Conservation (phyloP, 2,797 vertebrate genomes). For the Tadarida brasiliensis region DNA sequence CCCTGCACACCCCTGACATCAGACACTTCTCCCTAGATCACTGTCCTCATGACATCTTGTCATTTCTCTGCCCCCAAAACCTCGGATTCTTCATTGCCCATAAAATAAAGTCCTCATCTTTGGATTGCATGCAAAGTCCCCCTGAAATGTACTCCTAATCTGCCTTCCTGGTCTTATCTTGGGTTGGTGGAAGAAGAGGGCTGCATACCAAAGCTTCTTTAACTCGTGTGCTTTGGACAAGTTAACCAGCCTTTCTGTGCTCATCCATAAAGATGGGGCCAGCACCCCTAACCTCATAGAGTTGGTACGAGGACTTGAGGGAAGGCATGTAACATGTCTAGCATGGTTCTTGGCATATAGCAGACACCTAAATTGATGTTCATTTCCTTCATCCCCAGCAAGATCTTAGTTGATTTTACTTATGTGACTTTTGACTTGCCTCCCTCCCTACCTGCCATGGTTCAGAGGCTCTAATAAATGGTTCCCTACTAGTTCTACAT, state of each 20-base stretch:
- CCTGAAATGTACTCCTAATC: neutral
- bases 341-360: neutral
- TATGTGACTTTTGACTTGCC: neutral
- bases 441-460: neutral
- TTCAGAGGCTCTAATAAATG: slow-evolving; percentile 13
- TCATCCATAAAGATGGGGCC: neutral
- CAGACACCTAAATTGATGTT: neutral
- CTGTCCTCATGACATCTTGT: neutral
- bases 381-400: neutral
- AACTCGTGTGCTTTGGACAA: neutral
- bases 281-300: neutral
- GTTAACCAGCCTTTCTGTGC: neutral
- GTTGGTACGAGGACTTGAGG: neutral
- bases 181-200: neutral
- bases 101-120: slow-evolving; percentile 39
- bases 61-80: neutral
- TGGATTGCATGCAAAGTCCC: neutral
- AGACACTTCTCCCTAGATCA: neutral
- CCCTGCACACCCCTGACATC: neutral
- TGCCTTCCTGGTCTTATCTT: slow-evolving; percentile 30
- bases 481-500: neutral
- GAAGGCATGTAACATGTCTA: neutral
- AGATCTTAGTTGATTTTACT: slow-evolving; percentile 57
- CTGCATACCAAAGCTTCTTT: neutral
- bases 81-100: neutral